Conservation (phyloP, 1,140 invertebrate genomes). For the Cyclargus thomasi region DNA sequence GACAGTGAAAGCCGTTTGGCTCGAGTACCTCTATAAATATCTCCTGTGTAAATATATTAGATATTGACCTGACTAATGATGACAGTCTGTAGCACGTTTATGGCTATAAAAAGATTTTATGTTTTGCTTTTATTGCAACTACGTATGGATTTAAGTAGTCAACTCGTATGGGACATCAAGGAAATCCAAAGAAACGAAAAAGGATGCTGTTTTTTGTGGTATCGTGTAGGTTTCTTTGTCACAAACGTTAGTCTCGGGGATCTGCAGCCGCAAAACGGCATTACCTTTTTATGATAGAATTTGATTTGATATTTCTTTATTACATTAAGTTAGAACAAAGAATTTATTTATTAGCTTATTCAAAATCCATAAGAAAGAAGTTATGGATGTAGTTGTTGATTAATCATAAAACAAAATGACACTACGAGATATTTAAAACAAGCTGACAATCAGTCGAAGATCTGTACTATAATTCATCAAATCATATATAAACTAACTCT, state of each 20-base stretch:
- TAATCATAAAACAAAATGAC: neutral
- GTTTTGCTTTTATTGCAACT: slow-evolving; percentile 4
- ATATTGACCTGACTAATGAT: slow-evolving; percentile 7
- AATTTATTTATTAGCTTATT: too few relatives aligned
- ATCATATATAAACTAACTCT: too few relatives aligned
- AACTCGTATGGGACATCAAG: neutral
- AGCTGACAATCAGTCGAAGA: neutral
- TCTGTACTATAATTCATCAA: neutral
- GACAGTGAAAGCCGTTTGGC: slow-evolving; percentile 58
- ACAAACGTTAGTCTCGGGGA: neutral
- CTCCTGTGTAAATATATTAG: slow-evolving; percentile 8
- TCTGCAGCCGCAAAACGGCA: neutral
- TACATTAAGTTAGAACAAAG: neutral
- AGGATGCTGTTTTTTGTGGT: neutral
- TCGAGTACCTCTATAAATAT: slow-evolving; percentile 50
- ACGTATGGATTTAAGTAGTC: neutral
- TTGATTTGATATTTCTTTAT: neutral
- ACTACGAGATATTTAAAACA: neutral
- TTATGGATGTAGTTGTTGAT: neutral
- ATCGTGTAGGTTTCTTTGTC: neutral
- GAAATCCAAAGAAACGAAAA: neutral
- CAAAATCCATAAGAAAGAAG: too few relatives aligned
- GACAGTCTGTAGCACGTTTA: slow-evolving; percentile 7
- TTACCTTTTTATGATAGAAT: neutral
- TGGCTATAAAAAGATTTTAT: neutral